Evolutionary conservation across 2,113 vertebrate species (phyloP).

Genomic region (Antidorcas marsupialis): DNA sequence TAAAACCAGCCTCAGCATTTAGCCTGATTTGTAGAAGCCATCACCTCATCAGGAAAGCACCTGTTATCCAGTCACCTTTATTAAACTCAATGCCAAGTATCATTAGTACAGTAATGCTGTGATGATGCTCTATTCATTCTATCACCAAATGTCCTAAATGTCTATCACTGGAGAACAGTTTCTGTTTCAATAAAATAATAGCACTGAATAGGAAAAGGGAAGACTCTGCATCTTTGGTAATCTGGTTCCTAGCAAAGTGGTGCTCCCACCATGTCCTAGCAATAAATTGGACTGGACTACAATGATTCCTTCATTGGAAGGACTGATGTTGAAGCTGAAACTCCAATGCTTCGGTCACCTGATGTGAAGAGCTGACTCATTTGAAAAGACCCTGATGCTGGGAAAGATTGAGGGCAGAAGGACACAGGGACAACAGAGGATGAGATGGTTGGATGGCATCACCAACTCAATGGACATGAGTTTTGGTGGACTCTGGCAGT

Average conservation of each 20-base stretch:
- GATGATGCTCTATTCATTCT: background rate
- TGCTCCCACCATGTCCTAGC: background rate
- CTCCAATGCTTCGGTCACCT: background rate
- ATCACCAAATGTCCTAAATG: background rate
- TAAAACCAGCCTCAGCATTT: background rate
- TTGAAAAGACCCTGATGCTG: background rate
- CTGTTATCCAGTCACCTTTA: slow-evolving; percentile 47
- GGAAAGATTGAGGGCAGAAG: background rate
- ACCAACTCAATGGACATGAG: background rate
- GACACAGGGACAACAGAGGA: background rate
- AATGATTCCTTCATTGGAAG: background rate
- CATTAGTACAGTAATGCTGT: slow-evolving; percentile 22
- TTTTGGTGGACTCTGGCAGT: background rate
- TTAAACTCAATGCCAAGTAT: slow-evolving; percentile 46
- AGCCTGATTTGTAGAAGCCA: slow-evolving; percentile 8
- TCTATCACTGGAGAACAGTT: background rate
- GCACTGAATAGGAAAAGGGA: background rate
- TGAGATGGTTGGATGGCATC: background rate
- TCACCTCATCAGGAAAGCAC: slow-evolving; percentile 46
- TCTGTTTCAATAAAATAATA: background rate
- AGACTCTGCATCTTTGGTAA: background rate
- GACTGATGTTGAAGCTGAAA: background rate
- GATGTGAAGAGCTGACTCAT: background rate
- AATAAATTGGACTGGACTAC: slow-evolving; percentile 3
- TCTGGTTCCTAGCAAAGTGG: background rate